Evolutionary conservation across 2,113 vertebrate species (phyloP), one percentile per base, ranked within the genome.

Genomic region (Cyanoliseus patagonus): DNA sequence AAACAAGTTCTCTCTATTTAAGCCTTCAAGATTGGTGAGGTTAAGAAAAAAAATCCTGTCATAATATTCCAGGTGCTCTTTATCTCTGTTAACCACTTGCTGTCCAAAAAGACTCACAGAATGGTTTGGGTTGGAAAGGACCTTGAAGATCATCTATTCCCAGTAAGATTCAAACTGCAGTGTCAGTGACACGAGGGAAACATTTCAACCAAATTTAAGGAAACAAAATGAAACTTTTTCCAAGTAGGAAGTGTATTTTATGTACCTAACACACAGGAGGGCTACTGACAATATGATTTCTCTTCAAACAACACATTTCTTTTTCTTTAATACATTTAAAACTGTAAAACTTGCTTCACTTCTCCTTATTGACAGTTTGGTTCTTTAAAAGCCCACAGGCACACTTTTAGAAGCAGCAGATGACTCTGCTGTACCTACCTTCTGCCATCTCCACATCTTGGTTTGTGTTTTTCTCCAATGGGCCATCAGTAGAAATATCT

Each of bases 381-480:
- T 64, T 69, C 83, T 70, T 74, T 51, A 39, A 49, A 67, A 78
- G 20, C 9, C 17, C 33, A 8, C 23, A 57, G 52, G 15, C 4
- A 49, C 9, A 5, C 30, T 44, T 77, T 1, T 19, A 68, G 61
- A 30, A n/a, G 13, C 23, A 42, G 47, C 19, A 55, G 42, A 72
- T 47, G 39, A 28, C 51, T 61, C 39, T 68, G 42, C 42, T 81
- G 47, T 52, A 77, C 98, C 95, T 93, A 96, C 94, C 96, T 76
- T 96, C 97, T 53, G 69, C 49, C 97, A 97, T 97, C 84, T 97
- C 97, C 49, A 31, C 93, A 92, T 99, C 98, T 86, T 98, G 98
- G 83, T 97, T 98, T 97, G 97, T 95, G 17, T 62, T 96, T 96
- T 98, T 39, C 77, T 62, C 73, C 78, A 86, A 37, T 2, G 87